phyloP scores from a whole-genome alignment of 1,140 invertebrate genomes.

The Neodiprion lecontei region DNA sequence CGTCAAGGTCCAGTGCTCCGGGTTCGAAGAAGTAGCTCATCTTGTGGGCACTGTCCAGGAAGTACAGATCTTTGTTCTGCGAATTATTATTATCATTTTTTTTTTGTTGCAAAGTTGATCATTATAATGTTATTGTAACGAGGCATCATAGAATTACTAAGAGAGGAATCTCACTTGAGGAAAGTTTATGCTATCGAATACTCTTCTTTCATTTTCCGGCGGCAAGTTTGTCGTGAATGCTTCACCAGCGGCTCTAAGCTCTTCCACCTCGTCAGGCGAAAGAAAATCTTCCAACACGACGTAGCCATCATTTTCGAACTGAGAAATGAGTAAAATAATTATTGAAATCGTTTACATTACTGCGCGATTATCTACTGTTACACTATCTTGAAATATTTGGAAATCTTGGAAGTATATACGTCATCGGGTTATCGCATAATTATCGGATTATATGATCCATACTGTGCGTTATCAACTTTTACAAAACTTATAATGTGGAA shows the following conservation, averaged over 20 bases:
- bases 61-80: conserved; percentile 80
- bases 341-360: too few species aligned
- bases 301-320: conserved; percentile 85
- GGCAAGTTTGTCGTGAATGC: conserved; percentile 79
- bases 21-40: conserved; percentile 92
- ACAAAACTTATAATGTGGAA: neutral
- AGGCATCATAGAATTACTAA: conserved; percentile 9
- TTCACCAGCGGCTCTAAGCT: conserved; percentile 72
- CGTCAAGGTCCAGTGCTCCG: conserved; percentile 77
- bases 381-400: too few species aligned
- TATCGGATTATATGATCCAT: too few species aligned
- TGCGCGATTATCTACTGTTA: too few species aligned
- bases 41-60: conserved; percentile 92
- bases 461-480: neutral
- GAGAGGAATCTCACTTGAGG: conserved; percentile 61
- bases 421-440: too few species aligned
- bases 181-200: conserved; percentile 73
- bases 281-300: conserved; percentile 85
- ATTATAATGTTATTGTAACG: neutral
- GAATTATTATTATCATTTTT: conserved; percentile 36
- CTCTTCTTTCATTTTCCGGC: conserved; percentile 68
- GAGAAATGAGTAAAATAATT: conserved; percentile 27
- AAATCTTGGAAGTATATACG: too few species aligned
- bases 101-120: too few species aligned
- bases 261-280: conserved; percentile 74